Base-by-base conservation (phyloP, 2,113 vertebrate genomes). In the Ochotona curzoniae region DNA sequence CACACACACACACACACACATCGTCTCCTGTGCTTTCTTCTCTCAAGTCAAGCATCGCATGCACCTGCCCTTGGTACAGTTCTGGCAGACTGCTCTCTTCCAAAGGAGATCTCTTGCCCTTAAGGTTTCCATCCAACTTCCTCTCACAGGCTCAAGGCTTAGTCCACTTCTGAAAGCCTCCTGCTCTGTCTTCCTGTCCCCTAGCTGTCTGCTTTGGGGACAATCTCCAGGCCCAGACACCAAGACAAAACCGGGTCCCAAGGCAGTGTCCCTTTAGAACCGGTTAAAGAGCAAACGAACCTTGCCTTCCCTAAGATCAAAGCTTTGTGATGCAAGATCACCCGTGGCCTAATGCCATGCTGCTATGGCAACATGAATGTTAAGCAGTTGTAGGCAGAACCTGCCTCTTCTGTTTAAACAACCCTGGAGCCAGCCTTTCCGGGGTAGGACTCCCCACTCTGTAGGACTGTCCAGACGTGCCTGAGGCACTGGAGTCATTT, bases 311-410 rank as follows among this genome's bases (percentile, higher is more conserved):
- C 80, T 8, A 61, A 96, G 97, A 98, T 98, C 97, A 98, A 98
- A 98, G 97, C 97, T 95, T 84, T 54, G 92, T 91, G 88, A 38
- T 73, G 97, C 89, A 88, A 75, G 80, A 96, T 96, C 96, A 94
- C 97, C 93, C n/a, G 18, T 93, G 95, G 97, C 95, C 93, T 87
- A 91, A 93, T 78, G 93, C 95, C 96, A 96, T n/a, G 95, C 98
- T 98, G 97, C 97, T 96, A 98, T 97, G 96, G 98, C 96, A 98
- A 98, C 97, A 0, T 87, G 97, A 97, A 98, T 98, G 97, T 97
- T 97, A 97, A 98, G 94, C 94, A 96, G 83, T 95, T 96, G 90
- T 97, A 78, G 1, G 86, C 96, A 94, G 93, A 95, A 79, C 89
- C 90, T 93, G 91, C 91, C 92, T 96, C 95, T 92, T 95, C 80